Base-by-base conservation (phyloP, 1,140 invertebrate genomes). In the Anadara kagoshimensis region DNA sequence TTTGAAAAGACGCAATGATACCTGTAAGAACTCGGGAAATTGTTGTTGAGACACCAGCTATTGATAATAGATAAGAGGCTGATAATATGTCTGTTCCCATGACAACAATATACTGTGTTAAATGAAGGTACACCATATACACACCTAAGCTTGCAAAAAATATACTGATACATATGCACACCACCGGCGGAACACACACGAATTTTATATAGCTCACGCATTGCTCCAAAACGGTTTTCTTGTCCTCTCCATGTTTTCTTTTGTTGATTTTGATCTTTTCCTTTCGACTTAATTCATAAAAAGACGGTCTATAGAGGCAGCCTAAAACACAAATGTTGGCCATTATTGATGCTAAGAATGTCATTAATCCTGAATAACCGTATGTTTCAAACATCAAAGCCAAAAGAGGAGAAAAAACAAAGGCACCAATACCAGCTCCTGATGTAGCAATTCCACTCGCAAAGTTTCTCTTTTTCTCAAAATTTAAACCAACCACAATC, bases 101-200 rank as follows among this genome's bases (percentile, higher is more conserved):
- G 10, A 62, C 45, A 41, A 69, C 29, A 53, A 24, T 24, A 29
- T 53, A 62, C 5, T 57, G n/a, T 14, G 68, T 47, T 22, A 53
- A 69, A 69, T 69, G 68, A n/a, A 69, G 45, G 16, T 69, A 69
- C 10, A 69, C 36, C 47, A 69, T 20, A 22, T 44, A 69, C 0
- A 62, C 62, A 45, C 68, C 56, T 24, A 54, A 36, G 49, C 43
- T 44, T 5, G 58, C 63, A 22, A 67, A 61, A 8, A 61, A 56
- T 26, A 44, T 47, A 29, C 57, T 36, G 4, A 66, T 3, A 26
- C 57, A 67, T 53, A 66, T 26, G 44, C 47, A 67, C 0, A 54
- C 16, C 49, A 66, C 43, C 36, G 54, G 53, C 5, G 18, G 0
- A 41, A 29, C 20, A 43, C 56, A 22, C 16, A 54, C 57, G 22